Percentiles rank a stretch among this genome's conserved stretches.
Evolutionary conservation across 2,888 invertebrate genomes (phyloP).

Genomic region (Deilephila porcellus): DNA sequence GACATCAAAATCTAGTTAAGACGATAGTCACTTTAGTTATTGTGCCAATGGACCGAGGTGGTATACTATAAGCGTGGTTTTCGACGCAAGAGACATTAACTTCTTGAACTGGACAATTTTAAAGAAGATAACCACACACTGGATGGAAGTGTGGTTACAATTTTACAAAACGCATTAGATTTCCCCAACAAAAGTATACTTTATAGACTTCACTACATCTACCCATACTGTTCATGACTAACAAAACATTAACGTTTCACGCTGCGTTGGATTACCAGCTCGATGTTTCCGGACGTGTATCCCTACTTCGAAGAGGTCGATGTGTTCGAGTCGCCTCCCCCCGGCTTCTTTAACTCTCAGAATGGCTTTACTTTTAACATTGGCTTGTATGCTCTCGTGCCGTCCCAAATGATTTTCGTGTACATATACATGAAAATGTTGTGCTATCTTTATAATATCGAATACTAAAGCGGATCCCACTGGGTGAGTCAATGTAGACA

Average conservation of each 20-base stretch:
- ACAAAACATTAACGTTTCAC: constrained; percentile 21
- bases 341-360: constrained; percentile 56
- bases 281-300: constrained; percentile 69
- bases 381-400: constrained; percentile 32
- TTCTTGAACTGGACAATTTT: too few relatives aligned
- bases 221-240: background rate
- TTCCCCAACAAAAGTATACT: too few relatives aligned
- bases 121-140: too few relatives aligned
- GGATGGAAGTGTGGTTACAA: too few relatives aligned
- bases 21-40: too few relatives aligned
- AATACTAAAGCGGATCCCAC: constrained; percentile 33
- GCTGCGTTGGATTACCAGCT: constrained; percentile 57
- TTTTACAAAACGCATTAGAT: too few relatives aligned
- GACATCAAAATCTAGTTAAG: too few relatives aligned
- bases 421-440: constrained; percentile 27
- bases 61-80: too few relatives aligned
- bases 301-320: constrained; percentile 73
- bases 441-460: constrained; percentile 27
- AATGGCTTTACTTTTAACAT: constrained; percentile 31
- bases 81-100: too few relatives aligned
- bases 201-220: too few relatives aligned
- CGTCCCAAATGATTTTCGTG: constrained; percentile 34
- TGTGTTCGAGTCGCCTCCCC: constrained; percentile 69
- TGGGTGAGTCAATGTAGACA: constrained; percentile 33
- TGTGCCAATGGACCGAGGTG: too few relatives aligned